Percentiles rank a stretch among this genome's conserved stretches.
Conservation (phyloP, 53 echinoderm and acorn worm genomes). For the Arbacia lixula region DNA sequence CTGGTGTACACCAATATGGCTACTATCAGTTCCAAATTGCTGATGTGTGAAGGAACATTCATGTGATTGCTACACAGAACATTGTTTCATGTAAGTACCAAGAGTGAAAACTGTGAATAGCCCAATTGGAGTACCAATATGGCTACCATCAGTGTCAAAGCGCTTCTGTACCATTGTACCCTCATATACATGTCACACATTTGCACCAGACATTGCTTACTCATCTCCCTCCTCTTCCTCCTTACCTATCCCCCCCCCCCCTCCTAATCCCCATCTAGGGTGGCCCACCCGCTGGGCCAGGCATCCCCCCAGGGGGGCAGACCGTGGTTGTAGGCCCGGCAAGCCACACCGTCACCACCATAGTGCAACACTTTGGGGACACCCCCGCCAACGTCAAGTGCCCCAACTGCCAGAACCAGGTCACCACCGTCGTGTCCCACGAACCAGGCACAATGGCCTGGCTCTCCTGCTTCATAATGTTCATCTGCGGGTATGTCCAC, state of each 20-base stretch:
- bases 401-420: slow-evolving; percentile 89
- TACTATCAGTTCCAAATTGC: no score
- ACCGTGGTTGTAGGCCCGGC: slow-evolving; percentile 67
- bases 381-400: slow-evolving; percentile 73
- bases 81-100: no score
- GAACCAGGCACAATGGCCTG: slow-evolving; percentile 84
- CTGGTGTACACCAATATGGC: no score
- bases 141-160: no score
- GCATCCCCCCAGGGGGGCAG: not conserved
- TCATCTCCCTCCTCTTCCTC: not conserved
- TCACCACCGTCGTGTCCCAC: slow-evolving; percentile 79
- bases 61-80: no score
- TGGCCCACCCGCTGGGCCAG: slow-evolving; percentile 21
- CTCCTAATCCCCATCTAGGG: slow-evolving; percentile 2
- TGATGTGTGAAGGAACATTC: no score
- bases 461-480: slow-evolving; percentile 85
- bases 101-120: no score
- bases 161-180: not conserved
- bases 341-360: slow-evolving; percentile 60
- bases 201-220: not conserved
- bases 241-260: not conserved
- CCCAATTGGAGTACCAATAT: no score
- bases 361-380: slow-evolving; percentile 77
- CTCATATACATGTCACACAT: no score
- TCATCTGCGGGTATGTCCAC: slow-evolving; percentile 78